A percentile compares a stretch with the other conserved stretches of the same genome.
These are phyloP conservation scores for Melanerpes formicivorus DNA, from an alignment of 2,113 vertebrate species.

Conservation along the genomic window DNA sequence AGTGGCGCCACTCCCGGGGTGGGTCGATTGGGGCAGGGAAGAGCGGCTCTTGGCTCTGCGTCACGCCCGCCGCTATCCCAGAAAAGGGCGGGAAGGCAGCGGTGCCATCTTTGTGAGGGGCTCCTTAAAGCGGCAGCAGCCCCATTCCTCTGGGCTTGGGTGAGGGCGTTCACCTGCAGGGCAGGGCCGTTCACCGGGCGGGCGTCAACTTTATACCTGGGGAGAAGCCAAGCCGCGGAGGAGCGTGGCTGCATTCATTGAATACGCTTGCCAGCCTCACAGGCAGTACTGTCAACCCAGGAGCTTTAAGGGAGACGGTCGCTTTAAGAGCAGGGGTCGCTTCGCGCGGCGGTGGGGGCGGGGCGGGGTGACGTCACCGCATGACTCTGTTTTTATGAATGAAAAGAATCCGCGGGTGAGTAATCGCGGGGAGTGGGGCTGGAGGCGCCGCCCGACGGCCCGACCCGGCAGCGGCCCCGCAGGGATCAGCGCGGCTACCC, in stretches of 20 bases:
- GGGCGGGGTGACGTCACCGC: conserved; percentile 71
- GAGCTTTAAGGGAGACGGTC: background rate
- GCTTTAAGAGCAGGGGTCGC: background rate
- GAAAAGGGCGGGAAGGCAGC: background rate
- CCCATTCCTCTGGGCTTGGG: accelerated
- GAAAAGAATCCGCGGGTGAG: conserved; percentile 86
- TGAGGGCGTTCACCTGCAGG: accelerated
- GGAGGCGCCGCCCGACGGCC: conserved; percentile 16
- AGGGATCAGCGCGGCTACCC: background rate
- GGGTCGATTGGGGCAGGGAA: background rate
- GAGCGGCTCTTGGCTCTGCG: background rate
- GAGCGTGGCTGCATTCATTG: accelerated
- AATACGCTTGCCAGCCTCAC: accelerated
- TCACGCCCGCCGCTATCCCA: background rate
- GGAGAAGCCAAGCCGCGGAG: accelerated
- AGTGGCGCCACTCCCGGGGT: background rate
- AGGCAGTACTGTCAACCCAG: accelerated
- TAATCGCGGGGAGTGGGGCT: conserved; percentile 71
- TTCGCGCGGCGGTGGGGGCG: background rate
- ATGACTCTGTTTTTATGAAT: conserved; percentile 88
- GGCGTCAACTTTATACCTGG: accelerated
- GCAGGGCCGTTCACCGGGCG: accelerated
- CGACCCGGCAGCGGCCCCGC: background rate
- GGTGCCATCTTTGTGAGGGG: background rate
- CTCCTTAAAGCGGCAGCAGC: background rate